Base-by-base conservation (phyloP, 2,113 vertebrate species). In the Hydropotes inermis region DNA sequence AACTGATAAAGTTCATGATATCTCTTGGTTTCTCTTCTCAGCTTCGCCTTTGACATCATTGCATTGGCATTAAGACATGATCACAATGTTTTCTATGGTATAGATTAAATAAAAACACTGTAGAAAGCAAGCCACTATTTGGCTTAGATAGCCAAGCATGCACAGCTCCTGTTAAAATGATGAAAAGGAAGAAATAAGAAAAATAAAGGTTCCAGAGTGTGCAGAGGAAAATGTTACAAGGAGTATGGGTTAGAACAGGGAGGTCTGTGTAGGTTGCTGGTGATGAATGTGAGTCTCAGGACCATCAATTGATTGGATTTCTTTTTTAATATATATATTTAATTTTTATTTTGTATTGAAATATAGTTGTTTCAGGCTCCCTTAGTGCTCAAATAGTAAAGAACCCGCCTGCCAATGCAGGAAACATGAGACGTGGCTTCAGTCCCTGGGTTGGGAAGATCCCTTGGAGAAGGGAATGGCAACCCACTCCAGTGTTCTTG, bases 1-100 rank as follows among this genome's bases (percentile, higher is more conserved):
- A 84, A 30, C 83, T 95, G 55, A 96, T 96, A 95, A 94, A 81
- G 89, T 54, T 74, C 82, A 92, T n/a, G 83, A 54, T 28, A 52
- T 64, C 39, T 85, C 16, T 55, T 21, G 33, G 33, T 67, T 94
- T 89, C 61, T 58, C 57, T 93, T 52, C 60, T 96, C 79, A 28
- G 50, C 17, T 33, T 12, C 76, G 16, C 12, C 45, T 45, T 9
- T 92, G 78, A 61, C 30, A 21, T 87, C 86, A 82, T 27, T n/a
- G 2, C 39, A 57, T 3, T 45, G 54, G 39, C 23, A 54, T 96
- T 58, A 82, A 90, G 92, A 58, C n/a, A 45, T 57, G 12, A 61
- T 87, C 52, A 47, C 15, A 39, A 3, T n/a, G 60, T 95, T 76
- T 97, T 47, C 64, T 90, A 58, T 47, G 23, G 9, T 84, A 60